Evolutionary conservation across 2,888 invertebrate genomes (phyloP), one percentile per base, ranked within the genome.

Genomic region (Drosophila flavopinicola): DNA sequence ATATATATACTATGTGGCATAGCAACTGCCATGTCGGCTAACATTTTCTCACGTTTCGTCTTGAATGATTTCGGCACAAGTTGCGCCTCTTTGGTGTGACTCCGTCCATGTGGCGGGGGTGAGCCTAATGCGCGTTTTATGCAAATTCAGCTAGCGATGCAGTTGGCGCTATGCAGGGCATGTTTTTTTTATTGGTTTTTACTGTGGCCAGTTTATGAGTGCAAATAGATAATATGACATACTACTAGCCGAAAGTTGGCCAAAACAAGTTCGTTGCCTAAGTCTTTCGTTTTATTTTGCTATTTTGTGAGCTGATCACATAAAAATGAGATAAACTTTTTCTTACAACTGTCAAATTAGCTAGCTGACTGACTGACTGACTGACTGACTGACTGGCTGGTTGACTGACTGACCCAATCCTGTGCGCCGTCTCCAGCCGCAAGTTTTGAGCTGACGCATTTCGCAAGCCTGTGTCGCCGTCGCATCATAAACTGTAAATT

Each of bases 1-100:
- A 35, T 47, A 65, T 49, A 32, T 59, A 11, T 37, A 35, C 15
- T 37, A 35, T 65, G 37, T 52, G 37, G 51, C 57, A 52, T 61
- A 52, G 64, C 72, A 71, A 75, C 72, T 75, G 54, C 73, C 69
- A 75, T 61, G 48, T 23, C 15, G 82, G 65, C 66, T 77, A 88
- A 88, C 71, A 85, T 88, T 87, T 85, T 85, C 88, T 85, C 85
- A 88, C 85, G 88, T 88, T 87, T 87, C 83, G 77, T 67, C 60
- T 85, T 77, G 78, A 71, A 78, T 77, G 78, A 87, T 88, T 83
- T 83, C 87, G 87, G 87, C 88, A 82, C 80, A 82, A 87, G 88
- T 87, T 80, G 87, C 86, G 75, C 79, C 86, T 83, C n/a, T 29
- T 13, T 84, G 67, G 51, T 53, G 47, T 39, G 54, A 54, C 33